A percentile compares a stretch with the other conserved stretches of the same genome.
Conservation (phyloP, 2,113 vertebrate species). For the Vireo altiloquus region DNA sequence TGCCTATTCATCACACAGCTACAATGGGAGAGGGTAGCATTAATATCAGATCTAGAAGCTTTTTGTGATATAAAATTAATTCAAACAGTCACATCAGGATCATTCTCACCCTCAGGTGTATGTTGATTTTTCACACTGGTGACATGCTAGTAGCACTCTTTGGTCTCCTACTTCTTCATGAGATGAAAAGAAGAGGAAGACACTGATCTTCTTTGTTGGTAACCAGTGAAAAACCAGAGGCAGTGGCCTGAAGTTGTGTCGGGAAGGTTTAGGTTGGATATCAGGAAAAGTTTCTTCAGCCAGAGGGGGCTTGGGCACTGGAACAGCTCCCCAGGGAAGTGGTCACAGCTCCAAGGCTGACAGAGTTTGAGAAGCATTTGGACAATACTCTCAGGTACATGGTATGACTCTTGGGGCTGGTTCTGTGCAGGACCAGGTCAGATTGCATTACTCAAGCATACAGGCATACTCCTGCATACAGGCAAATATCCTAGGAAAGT, state of each 20-base stretch:
- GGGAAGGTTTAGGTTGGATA: neutral
- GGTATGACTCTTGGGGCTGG: neutral
- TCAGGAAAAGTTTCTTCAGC: neutral
- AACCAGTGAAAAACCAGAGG: neutral
- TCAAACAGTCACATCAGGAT: accelerated
- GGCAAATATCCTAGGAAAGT: neutral
- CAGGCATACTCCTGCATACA: neutral
- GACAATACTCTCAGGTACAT: neutral
- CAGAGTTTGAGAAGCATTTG: neutral
- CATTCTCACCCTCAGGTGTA: neutral
- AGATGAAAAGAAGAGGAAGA: neutral
- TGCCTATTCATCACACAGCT: neutral
- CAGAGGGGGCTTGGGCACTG: accelerated
- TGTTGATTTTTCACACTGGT: neutral
- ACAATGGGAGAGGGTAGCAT: neutral
- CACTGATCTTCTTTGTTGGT: neutral
- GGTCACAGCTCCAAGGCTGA: neutral
- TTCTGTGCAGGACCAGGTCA: neutral
- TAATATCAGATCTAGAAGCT: neutral
- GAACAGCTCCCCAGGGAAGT: neutral
- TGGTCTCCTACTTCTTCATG: neutral
- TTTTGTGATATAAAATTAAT: neutral
- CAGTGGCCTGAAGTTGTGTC: neutral
- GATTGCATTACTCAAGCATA: neutral
- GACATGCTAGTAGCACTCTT: no score